Conservation (phyloP, 2,888 invertebrate genomes). For the Caenorhabditis sulstoni region DNA sequence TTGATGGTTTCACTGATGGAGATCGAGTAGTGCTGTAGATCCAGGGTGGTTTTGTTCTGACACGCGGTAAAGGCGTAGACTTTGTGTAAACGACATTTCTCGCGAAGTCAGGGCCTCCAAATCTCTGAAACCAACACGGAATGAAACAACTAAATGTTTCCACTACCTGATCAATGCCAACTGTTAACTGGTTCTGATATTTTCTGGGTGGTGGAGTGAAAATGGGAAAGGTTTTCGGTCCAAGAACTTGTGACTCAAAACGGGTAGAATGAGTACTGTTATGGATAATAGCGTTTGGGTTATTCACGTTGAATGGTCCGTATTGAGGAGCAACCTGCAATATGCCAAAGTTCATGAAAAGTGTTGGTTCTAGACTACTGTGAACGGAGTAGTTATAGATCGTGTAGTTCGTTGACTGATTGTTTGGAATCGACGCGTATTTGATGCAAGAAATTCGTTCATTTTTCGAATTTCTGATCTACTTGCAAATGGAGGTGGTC, state of each 20-base stretch:
- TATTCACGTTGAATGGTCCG: slow-evolving; percentile 78
- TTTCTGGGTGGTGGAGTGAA: slow-evolving; percentile 75
- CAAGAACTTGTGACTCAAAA: slow-evolving; percentile 65
- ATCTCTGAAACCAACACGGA: slow-evolving; percentile 63
- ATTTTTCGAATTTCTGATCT: slow-evolving; percentile 70
- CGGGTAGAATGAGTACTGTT: slow-evolving; percentile 63
- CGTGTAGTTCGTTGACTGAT: slow-evolving; percentile 58
- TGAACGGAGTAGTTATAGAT: slow-evolving; percentile 58
- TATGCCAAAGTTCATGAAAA: neutral
- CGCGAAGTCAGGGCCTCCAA: slow-evolving; percentile 68
- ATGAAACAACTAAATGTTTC: too few relatives aligned
- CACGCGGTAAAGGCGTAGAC: slow-evolving; percentile 54
- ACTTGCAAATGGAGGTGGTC: slow-evolving; percentile 69
- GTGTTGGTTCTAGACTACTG: slow-evolving; percentile 31
- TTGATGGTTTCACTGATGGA: slow-evolving; percentile 5
- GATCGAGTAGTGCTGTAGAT: slow-evolving; percentile 28
- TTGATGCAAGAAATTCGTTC: slow-evolving; percentile 63
- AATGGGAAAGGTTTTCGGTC: slow-evolving; percentile 68
- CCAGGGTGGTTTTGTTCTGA: slow-evolving; percentile 65
- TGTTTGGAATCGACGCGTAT: slow-evolving; percentile 55
- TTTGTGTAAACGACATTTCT: slow-evolving; percentile 42
- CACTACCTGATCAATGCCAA: slow-evolving; percentile 55
- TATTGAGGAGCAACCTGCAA: slow-evolving; percentile 73
- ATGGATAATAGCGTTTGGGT: slow-evolving; percentile 70
- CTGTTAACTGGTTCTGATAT: slow-evolving; percentile 40